Evolutionary conservation across 2,888 invertebrate genomes (phyloP), one percentile per base, ranked within the genome.

Genomic region (Sussaba pulchella): DNA sequence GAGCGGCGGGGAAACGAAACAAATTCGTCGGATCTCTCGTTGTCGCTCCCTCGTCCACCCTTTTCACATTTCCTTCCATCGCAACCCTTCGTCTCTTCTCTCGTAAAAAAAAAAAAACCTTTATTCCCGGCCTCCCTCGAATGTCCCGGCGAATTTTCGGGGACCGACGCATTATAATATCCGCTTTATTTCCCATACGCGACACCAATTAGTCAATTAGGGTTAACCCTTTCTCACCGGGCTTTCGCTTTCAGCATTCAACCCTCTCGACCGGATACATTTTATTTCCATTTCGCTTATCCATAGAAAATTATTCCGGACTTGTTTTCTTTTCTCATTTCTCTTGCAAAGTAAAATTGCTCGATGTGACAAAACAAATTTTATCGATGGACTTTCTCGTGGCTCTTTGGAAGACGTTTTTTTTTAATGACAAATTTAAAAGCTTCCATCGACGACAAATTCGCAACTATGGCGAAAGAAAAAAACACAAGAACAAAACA

Each of bases 201-300:
- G 66, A 59, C 70, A 71, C 43, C 66, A 75, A 71, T 75, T 71
- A 74, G 75, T 43, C 79, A 71, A 79, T 79, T 74, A 61, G 43
- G 47, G 59, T 70, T 69, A 59, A 41, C 24, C 8, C 21, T 45
- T n/a, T n/a, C 21, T 5, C 50, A 19, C 19, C n/a, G n/a, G n/a
- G n/a, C n/a, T n/a, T n/a, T n/a, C n/a, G n/a, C n/a, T n/a, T n/a
- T n/a, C n/a, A n/a, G n/a, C n/a, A n/a, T n/a, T n/a, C n/a, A 39
- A 67, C 50, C 14, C 24, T 52, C 52, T n/a, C 36, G 36, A 17
- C 19, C 52, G n/a, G n/a, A n/a, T n/a, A n/a, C n/a, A n/a, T n/a
- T 12, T 52, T 24, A 24, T 2, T 24, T 12, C 2, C 24, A n/a
- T 26, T 71, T 47, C 21, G 26, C 5, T 14, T 26, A 54, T 43